Conservation (phyloP, 2,113 vertebrate species). For the Capreolus pygargus region DNA sequence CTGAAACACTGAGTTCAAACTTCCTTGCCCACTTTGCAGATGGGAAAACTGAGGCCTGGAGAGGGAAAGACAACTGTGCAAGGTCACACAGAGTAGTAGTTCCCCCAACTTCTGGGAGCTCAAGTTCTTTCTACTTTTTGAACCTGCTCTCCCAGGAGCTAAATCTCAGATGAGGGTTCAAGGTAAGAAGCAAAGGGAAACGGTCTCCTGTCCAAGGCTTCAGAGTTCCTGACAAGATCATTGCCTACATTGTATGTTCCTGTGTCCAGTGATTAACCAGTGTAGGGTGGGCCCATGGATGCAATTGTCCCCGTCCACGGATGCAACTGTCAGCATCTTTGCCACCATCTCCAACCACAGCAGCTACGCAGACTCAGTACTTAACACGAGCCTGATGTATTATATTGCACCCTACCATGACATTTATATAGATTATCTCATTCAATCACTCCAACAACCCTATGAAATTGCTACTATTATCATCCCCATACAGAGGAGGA, state of each 20-base stretch:
- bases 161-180: not conserved
- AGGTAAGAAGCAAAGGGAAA: not conserved
- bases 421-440: not conserved
- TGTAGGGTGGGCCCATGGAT: not conserved
- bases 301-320: not conserved
- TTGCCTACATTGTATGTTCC: not conserved
- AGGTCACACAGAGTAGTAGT: not conserved
- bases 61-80: not conserved
- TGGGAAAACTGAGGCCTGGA: not conserved
- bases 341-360: not conserved
- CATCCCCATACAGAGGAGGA: not conserved
- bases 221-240: not conserved
- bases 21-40: not conserved
- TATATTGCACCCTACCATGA: not conserved
- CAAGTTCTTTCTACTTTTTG: not conserved
- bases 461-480: not conserved
- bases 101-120: not conserved
- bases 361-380: not conserved
- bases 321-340: not conserved
- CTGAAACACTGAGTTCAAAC: not conserved
- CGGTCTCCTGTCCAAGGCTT: not conserved
- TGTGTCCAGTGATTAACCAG: not conserved
- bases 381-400: not conserved
- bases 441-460: not conserved
- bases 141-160: not conserved